Evolutionary conservation across 2,888 invertebrate species (phyloP).

Genomic region (Agrotis puta): DNA sequence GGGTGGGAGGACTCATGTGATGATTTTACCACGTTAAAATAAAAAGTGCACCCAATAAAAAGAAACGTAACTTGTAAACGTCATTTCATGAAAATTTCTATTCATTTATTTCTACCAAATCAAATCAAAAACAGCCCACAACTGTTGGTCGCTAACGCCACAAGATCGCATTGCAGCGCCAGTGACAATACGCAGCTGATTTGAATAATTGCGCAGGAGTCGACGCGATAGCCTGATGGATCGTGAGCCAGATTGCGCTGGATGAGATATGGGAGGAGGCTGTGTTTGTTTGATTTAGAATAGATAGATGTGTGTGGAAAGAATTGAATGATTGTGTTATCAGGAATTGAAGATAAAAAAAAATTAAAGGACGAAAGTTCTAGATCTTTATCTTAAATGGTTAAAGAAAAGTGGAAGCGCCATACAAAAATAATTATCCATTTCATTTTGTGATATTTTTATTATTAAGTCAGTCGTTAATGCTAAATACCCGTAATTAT

Average conservation of each 20-base stretch:
- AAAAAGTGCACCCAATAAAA: too few relatives aligned
- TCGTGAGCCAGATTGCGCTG: conserved; percentile 52
- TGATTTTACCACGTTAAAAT: too few relatives aligned
- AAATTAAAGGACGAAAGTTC: background rate
- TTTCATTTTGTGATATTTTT: too few relatives aligned
- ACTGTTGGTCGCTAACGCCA: conserved; percentile 50
- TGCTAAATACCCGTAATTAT: too few relatives aligned
- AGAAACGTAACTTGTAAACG: too few relatives aligned
- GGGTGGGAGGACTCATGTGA: too few relatives aligned
- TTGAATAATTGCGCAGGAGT: conserved; percentile 80
- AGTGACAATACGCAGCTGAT: conserved; percentile 77
- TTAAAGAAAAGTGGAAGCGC: too few relatives aligned
- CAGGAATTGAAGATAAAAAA: background rate
- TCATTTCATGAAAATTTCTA: too few relatives aligned
- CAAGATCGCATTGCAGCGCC: conserved; percentile 66
- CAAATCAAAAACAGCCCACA: conserved; percentile 35
- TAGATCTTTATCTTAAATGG: too few relatives aligned
- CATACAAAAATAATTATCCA: too few relatives aligned
- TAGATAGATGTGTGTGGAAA: background rate
- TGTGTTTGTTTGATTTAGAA: conserved; percentile 17
- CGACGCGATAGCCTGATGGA: conserved; percentile 67
- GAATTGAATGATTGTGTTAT: background rate
- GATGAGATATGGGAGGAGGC: conserved; percentile 46
- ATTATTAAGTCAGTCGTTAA: too few relatives aligned
- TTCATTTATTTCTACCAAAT: background rate